These are phyloP conservation scores for Sarotherodon lohbergeri DNA, from an alignment of 2,113 vertebrate genomes.

Conservation along the genomic window DNA sequence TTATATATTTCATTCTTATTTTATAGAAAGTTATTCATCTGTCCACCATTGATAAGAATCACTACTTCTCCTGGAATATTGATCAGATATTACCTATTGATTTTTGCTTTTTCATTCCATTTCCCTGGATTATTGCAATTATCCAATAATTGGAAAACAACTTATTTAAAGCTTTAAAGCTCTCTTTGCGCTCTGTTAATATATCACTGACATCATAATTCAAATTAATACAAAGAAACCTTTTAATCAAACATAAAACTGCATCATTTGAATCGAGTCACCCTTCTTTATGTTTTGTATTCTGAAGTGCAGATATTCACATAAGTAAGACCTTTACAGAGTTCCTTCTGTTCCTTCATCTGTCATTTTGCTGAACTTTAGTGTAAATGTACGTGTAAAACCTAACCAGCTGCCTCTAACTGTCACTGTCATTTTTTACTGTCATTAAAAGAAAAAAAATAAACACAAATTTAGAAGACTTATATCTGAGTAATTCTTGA, in stretches of 20 bases:
- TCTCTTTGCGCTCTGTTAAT: background rate
- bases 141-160: background rate
- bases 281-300: background rate
- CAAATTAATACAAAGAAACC: accelerated
- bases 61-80: background rate
- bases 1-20: background rate
- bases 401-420: background rate
- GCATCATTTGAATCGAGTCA: background rate
- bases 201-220: background rate
- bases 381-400: background rate
- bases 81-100: background rate
- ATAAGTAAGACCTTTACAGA: background rate
- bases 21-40: background rate
- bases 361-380: background rate
- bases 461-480: background rate
- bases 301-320: background rate
- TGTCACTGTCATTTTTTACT: background rate
- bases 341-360: background rate
- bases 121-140: background rate
- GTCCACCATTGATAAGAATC: background rate
- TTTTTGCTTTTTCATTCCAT: background rate
- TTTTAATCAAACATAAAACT: background rate
- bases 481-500: background rate
- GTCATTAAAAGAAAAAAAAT: background rate
- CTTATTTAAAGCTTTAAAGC: background rate